phyloP scores from a whole-genome alignment of 2,797 vertebrate species.

The Dendrocincla fuliginosa region DNA sequence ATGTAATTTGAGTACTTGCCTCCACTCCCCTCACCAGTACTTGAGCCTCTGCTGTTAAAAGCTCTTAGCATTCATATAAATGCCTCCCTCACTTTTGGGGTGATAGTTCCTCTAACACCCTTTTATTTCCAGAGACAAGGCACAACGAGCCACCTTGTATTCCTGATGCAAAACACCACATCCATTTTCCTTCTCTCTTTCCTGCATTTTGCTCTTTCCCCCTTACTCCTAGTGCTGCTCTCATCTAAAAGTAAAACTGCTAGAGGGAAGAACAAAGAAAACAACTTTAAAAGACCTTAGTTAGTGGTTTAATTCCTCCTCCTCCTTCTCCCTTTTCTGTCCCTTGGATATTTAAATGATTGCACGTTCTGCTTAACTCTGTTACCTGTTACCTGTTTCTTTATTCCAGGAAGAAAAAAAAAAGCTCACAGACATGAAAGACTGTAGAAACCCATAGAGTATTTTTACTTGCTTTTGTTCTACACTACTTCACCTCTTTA shows the following conservation, averaged over 20 bases:
- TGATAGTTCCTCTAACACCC: background rate
- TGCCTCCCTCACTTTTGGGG: background rate
- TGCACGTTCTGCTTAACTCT: background rate
- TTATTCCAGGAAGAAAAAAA: background rate
- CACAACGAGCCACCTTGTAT: background rate
- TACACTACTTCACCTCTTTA: background rate
- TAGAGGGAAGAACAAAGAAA: background rate
- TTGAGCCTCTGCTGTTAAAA: background rate
- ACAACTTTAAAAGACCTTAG: background rate
- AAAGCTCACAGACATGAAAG: background rate
- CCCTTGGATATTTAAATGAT: background rate
- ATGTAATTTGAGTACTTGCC: background rate
- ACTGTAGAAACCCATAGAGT: background rate
- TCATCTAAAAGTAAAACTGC: background rate
- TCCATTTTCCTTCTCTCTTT: background rate
- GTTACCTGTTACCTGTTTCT: background rate
- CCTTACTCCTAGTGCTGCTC: background rate
- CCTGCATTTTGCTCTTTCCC: background rate
- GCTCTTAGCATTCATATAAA: background rate
- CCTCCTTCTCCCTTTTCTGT: background rate
- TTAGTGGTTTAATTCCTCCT: background rate
- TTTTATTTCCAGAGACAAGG: background rate
- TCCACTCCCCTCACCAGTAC: accelerated
- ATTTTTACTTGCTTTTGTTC: background rate
- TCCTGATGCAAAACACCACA: background rate